Base-by-base conservation (phyloP, 2,888 invertebrate genomes). In the Platypus cylindrus region DNA sequence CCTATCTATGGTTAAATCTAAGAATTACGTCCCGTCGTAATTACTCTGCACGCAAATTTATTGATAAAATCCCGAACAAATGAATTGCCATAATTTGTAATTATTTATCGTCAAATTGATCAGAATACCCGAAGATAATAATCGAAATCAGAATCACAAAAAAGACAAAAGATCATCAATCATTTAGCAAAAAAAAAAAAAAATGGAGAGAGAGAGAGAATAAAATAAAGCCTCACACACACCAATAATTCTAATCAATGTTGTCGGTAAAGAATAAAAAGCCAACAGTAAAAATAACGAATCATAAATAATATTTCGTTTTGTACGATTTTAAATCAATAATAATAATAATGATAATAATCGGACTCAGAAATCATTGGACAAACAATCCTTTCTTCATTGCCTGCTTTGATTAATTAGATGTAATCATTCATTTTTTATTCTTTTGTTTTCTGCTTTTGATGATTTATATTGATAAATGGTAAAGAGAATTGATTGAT, bases 261-360 rank as follows among this genome's bases (percentile, higher is more conserved):
- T 46, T 53, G 53, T 51, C 50, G 40, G 36, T 38, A 41, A 43
- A 48, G 50, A 50, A 49, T 48, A 49, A 44, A n/a, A n/a, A n/a
- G n/a, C n/a, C n/a, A n/a, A n/a, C n/a, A n/a, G 36, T 43, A 48
- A 51, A 50, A 52, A 48, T 47, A 48, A 49, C 54, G 48, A 54
- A 45, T 53, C 54, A 54, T 53, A 55, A 53, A 52, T 55, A 54
- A 52, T 50, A 52, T 55, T 54, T 54, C n/a, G n/a, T n/a, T n/a
- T n/a, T n/a, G n/a, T n/a, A n/a, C n/a, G n/a, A 54, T 55, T 52
- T 52, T 51, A 50, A 54, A 55, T 54, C 51, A 52, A 53, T 53
- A 53, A 53, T n/a, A n/a, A n/a, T n/a, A n/a, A n/a, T n/a, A n/a
- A n/a, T n/a, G n/a, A n/a, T n/a, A n/a, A n/a, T n/a, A n/a, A n/a